Evolutionary conservation across 1,140 invertebrate species (phyloP).

Genomic region (Diabrotica virgifera): DNA sequence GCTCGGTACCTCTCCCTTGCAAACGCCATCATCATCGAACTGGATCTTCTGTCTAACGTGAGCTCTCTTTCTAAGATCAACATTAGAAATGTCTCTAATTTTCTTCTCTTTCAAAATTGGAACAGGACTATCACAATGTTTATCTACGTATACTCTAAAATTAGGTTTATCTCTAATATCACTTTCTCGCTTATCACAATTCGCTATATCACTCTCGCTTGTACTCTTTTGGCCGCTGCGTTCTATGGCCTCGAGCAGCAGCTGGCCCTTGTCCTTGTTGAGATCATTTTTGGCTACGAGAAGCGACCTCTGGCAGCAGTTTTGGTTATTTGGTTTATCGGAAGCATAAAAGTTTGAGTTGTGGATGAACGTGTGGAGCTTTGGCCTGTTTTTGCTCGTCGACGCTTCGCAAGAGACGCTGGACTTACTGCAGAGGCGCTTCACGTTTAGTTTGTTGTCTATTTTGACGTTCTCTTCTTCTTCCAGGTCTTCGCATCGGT

Average conservation of each 20-base stretch:
- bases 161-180: constrained; percentile 43
- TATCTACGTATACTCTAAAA: constrained; percentile 40
- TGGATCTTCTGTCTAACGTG: constrained; percentile 33
- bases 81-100: constrained; percentile 33
- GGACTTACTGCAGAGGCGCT: constrained; percentile 34
- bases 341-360: constrained; percentile 1
- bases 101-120: constrained; percentile 25
- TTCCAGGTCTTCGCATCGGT: constrained; percentile 45
- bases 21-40: constrained; percentile 28
- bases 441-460: constrained; percentile 30
- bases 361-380: constrained; percentile 11
- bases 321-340: neutral
- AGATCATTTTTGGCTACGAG: constrained; percentile 37
- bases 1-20: constrained; percentile 56
- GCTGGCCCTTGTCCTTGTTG: constrained; percentile 51
- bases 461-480: constrained; percentile 28
- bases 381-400: constrained; percentile 22
- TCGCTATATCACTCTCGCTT: constrained; percentile 39
- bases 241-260: constrained; percentile 55
- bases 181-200: constrained; percentile 46
- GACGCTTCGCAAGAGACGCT: constrained; percentile 16
- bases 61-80: constrained; percentile 22
- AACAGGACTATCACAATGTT: constrained; percentile 43
- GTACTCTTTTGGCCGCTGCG: constrained; percentile 39
- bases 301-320: neutral